Conservation (phyloP, 2,888 invertebrate species). For the Epirrita christyi region DNA sequence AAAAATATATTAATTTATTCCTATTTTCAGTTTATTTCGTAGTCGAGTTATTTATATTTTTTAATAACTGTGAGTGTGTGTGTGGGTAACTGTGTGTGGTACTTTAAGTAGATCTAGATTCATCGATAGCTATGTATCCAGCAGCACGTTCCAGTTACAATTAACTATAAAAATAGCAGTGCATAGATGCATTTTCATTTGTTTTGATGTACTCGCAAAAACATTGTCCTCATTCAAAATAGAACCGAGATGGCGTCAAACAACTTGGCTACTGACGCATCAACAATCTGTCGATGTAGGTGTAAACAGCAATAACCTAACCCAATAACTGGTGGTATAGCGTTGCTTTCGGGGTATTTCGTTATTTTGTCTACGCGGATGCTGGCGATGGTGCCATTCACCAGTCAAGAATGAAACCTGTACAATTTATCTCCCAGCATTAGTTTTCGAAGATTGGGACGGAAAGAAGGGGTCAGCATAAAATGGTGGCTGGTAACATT, state of each 20-base stretch:
- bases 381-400: conserved; percentile 71
- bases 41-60: no score
- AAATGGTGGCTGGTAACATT: conserved; percentile 71
- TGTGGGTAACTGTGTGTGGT: no score
- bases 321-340: conserved; percentile 79
- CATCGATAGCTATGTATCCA: no score
- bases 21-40: no score
- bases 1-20: no score
- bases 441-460: conserved; percentile 47
- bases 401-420: conserved; percentile 55
- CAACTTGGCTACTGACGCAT: conserved; percentile 75
- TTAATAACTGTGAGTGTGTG: no score
- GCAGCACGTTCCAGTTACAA: conserved; percentile 11
- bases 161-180: conserved; percentile 5
- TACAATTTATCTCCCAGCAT: conserved; percentile 38
- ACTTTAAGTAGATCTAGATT: no score
- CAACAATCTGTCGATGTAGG: conserved; percentile 72
- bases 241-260: conserved; percentile 59
- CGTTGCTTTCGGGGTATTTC: conserved; percentile 82
- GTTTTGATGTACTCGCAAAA: conserved; percentile 32
- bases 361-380: conserved; percentile 84
- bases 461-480: conserved; percentile 54
- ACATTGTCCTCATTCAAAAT: conserved; percentile 54
- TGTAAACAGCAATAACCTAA: conserved; percentile 82
- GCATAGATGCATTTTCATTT: conserved; percentile 17